Percentiles rank a stretch among this genome's conserved stretches.
phyloP scores from a whole-genome alignment of 1,140 invertebrate genomes.

The Portunus trituberculatus region DNA sequence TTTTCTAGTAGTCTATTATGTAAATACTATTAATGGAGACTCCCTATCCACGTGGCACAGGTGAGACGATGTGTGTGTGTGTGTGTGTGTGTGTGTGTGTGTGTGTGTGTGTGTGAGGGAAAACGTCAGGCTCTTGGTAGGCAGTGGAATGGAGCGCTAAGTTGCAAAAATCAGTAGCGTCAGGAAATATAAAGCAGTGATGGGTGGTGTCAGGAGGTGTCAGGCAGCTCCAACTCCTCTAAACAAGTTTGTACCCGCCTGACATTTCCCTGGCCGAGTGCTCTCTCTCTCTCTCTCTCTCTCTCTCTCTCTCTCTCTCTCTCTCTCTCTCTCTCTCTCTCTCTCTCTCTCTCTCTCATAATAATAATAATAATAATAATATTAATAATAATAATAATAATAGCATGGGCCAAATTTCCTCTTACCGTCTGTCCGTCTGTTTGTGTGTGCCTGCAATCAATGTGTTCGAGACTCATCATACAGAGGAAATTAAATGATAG shows the following conservation, averaged over 20 bases:
- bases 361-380: too few species aligned
- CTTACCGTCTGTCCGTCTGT: too few species aligned
- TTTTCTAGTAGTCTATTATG: neutral
- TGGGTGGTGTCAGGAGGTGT: slow-evolving; percentile 16
- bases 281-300: slow-evolving; percentile 20
- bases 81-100: too few species aligned
- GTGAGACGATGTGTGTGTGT: too few species aligned
- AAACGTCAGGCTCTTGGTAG: neutral
- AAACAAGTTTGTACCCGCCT: slow-evolving; percentile 8
- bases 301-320: neutral
- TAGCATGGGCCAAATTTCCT: too few species aligned
- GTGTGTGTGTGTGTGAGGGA: neutral
- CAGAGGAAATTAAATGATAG: too few species aligned
- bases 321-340: too few species aligned
- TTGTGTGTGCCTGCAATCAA: too few species aligned
- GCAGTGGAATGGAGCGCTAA: neutral
- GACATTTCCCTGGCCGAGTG: neutral
- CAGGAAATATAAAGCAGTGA: slow-evolving; percentile 22
- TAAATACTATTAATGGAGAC: neutral
- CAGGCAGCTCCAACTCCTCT: slow-evolving; percentile 1
- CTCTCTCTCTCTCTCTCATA: too few species aligned
- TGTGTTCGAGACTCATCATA: too few species aligned
- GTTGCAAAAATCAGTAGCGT: neutral
- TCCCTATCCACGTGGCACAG: too few species aligned
- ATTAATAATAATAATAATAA: too few species aligned